A percentile compares a stretch with the other conserved stretches of the same genome.
Conservation (phyloP, 1,140 invertebrate genomes). For the Drosophila triauraria region DNA sequence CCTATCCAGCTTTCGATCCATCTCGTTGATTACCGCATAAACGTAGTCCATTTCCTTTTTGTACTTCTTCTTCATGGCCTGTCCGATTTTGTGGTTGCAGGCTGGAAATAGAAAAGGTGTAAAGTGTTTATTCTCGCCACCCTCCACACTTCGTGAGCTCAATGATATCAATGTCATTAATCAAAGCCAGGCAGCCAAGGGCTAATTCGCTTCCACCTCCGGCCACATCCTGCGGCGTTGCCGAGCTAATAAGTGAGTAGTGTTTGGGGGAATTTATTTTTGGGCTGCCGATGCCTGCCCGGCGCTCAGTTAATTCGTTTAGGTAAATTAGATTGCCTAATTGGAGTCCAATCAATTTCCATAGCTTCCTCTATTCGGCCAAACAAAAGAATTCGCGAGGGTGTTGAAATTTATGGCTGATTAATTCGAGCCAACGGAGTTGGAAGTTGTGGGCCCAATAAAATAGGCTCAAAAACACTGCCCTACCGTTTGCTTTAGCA, state of each 20-base stretch:
- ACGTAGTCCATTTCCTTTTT: conserved; percentile 97
- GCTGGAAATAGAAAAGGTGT: conserved; percentile 84
- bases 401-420: conserved; percentile 49
- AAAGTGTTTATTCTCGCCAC: conserved; percentile 53
- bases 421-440: conserved; percentile 25
- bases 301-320: conserved; percentile 62
- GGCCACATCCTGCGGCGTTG: conserved; percentile 40
- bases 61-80: conserved; percentile 96
- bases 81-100: conserved; percentile 92
- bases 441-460: conserved; percentile 12
- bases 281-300: conserved; percentile 35
- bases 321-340: conserved; percentile 78
- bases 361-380: conserved; percentile 58
- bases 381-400: conserved; percentile 50
- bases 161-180: conserved; percentile 68
- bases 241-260: conserved; percentile 24
- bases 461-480: conserved; percentile 5
- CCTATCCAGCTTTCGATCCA: conserved; percentile 94
- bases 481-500: neutral
- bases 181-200: conserved; percentile 57
- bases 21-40: conserved; percentile 96
- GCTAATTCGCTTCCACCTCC: conserved; percentile 85
- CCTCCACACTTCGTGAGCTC: conserved; percentile 29
- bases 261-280: conserved; percentile 58
- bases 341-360: conserved; percentile 79